A percentile compares a stretch with the other conserved stretches of the same genome.
Evolutionary conservation across 2,888 invertebrate genomes (phyloP).

Genomic region (Ellobium chinense): DNA sequence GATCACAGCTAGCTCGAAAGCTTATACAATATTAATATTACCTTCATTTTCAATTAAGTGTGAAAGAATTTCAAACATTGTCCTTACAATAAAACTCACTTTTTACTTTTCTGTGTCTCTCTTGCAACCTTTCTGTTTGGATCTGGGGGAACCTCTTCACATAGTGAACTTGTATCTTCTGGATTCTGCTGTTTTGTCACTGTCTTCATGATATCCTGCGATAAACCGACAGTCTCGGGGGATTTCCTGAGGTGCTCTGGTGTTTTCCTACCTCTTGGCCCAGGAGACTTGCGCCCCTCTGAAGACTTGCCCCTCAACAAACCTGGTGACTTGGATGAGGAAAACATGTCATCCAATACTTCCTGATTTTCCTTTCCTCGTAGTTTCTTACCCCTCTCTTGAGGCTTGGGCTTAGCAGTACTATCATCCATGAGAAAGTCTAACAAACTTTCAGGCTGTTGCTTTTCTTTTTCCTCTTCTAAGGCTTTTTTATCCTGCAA

Average conservation of each 20-base stretch:
- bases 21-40: too few species aligned
- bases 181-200: conserved; percentile 45
- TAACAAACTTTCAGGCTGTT: conserved; percentile 50
- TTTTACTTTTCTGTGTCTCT: too few species aligned
- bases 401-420: conserved; percentile 36
- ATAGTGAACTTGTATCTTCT: conserved; percentile 66
- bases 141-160: conserved; percentile 67
- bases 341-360: conserved; percentile 30
- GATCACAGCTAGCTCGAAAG: too few species aligned
- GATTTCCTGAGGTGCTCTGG: conserved; percentile 17
- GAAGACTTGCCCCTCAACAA: background rate
- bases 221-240: background rate
- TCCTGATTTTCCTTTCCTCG: conserved; percentile 8
- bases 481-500: too few species aligned
- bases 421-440: conserved; percentile 46
- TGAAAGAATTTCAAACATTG: too few species aligned
- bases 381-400: background rate
- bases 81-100: too few species aligned
- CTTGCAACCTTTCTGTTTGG: conserved; percentile 49
- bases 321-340: background rate
- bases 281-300: conserved; percentile 13
- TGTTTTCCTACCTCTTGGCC: conserved; percentile 7
- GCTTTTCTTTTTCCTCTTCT: conserved; percentile 41
- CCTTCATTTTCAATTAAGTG: too few species aligned
- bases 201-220: conserved; percentile 20